Conservation (phyloP, 2,888 invertebrate species). For the Hemithea aestivaria region DNA sequence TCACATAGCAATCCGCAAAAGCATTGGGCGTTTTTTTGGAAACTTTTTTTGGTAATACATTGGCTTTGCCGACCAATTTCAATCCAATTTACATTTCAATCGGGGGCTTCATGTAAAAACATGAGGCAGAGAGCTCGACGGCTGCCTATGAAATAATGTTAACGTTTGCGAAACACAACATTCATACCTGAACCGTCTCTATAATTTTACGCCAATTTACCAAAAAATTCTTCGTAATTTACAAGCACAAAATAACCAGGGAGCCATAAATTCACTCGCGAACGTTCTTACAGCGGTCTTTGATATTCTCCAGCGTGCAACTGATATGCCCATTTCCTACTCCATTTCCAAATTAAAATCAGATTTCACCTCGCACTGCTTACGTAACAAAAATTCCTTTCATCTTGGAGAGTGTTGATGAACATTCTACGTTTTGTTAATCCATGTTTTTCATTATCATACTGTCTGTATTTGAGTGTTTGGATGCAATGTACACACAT, state of each 20-base stretch:
- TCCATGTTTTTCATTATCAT: too few species aligned
- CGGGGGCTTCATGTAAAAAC: conserved; percentile 67
- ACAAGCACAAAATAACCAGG: conserved; percentile 35
- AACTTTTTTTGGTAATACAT: conserved; percentile 47
- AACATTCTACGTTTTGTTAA: conserved; percentile 8
- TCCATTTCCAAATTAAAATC: conserved; percentile 28
- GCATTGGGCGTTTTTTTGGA: conserved; percentile 42
- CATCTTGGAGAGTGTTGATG: conserved; percentile 10
- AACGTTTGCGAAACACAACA: conserved; percentile 28
- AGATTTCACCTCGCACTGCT: conserved; percentile 31
- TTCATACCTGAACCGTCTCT: conserved; percentile 28
- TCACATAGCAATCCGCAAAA: conserved; percentile 46
- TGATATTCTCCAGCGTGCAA: conserved; percentile 34
- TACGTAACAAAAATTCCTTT: conserved; percentile 19
- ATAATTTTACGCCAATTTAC: conserved; percentile 35
- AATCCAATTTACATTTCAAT: conserved; percentile 72
- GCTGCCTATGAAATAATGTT: conserved; percentile 62
- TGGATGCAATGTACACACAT: too few species aligned
- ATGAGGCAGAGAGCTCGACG: conserved; percentile 49
- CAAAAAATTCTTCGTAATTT: conserved; percentile 47
- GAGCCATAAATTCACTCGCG: conserved; percentile 43
- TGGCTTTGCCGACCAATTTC: conserved; percentile 66
- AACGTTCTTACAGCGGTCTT: conserved; percentile 34
- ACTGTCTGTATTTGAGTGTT: too few species aligned
- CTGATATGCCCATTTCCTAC: conserved; percentile 32